Base-by-base conservation (phyloP, 2,113 vertebrate species). In the Xiphophorus maculatus region DNA sequence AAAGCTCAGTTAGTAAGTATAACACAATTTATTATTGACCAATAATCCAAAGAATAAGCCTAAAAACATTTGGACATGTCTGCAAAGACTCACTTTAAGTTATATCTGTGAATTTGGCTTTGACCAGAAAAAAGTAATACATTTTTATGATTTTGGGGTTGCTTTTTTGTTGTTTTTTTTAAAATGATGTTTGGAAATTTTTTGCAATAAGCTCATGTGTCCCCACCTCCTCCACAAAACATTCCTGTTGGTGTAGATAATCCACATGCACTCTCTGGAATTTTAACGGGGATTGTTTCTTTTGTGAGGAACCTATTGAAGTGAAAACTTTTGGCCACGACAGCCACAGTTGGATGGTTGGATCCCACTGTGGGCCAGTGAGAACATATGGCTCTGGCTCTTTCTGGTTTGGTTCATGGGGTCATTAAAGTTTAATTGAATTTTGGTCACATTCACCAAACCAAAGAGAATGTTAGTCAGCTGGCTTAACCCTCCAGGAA, bases 251-350 rank as follows among this genome's bases (percentile, higher is more conserved):
- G 60, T 58, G 32, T 33, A 37, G 60, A 70, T 67, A 76, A 81
- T 83, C 63, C 69, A 71, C 74, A 54, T 64, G 3, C 61, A 62
- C 22, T 61, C 17, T 67, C 33, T 28, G 70, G 76, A 79, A 86
- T 74, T 77, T 85, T 67, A 74, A 85, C 60, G 67, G 65, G 71
- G 69, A 71, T 37, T 30, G 35, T 70, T 80, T 71, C 71, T 75
- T 78, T 69, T 27, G 30, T 70, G 27, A 51, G 51, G 69, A 78
- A 79, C 54, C 44, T 67, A 40, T n/a, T 77, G 64, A 63, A 80
- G 58, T 75, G 66, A 73, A 81, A 73, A 68, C 44, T 2, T 70
- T 73, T 66, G 14, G 68, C 63, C 60, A 77, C 51, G 69, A 63
- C 30, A 17, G 54, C 62, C 63, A 61, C 48, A 32, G 74, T n/a